phyloP scores from a whole-genome alignment of 2,888 invertebrate genomes.

The Agrypnus murinus region DNA sequence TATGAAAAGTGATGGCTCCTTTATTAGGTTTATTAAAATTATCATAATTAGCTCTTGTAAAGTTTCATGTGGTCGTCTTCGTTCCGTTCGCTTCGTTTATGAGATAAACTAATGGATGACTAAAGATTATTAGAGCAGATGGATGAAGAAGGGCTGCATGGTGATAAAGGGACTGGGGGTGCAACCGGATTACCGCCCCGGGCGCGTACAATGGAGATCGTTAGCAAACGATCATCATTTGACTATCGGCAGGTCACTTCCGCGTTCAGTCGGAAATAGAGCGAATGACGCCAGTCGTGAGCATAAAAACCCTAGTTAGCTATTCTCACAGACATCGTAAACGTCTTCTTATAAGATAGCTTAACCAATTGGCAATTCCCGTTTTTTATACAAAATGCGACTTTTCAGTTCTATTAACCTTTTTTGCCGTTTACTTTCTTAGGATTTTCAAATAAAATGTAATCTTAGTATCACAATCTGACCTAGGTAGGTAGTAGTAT shows the following conservation, averaged over 20 bases:
- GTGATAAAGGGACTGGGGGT: constrained; percentile 43
- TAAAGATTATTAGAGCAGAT: constrained; percentile 45
- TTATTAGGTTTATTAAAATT: neutral
- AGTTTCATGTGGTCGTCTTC: constrained; percentile 2
- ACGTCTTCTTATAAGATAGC: constrained; percentile 32
- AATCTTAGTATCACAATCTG: too few species aligned
- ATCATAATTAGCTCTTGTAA: neutral
- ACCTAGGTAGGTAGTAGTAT: neutral
- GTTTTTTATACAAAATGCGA: constrained; percentile 20
- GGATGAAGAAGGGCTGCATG: constrained; percentile 40
- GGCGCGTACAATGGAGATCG: constrained; percentile 62
- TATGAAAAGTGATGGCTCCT: too few species aligned
- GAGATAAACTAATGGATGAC: constrained; percentile 43
- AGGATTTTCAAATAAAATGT: too few species aligned
- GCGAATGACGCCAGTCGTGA: constrained; percentile 45
- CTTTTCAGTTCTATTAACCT: neutral
- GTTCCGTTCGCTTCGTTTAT: constrained; percentile 26
- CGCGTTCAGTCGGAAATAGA: constrained; percentile 60
- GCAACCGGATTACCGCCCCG: constrained; percentile 53
- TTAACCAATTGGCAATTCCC: constrained; percentile 7
- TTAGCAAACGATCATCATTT: constrained; percentile 65
- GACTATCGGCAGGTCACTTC: constrained; percentile 65
- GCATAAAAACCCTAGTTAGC: constrained; percentile 55
- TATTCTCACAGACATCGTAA: constrained; percentile 45
- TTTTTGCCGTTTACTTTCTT: neutral